Conservation (phyloP, 2,113 vertebrate genomes). For the Sprattus sprattus region DNA sequence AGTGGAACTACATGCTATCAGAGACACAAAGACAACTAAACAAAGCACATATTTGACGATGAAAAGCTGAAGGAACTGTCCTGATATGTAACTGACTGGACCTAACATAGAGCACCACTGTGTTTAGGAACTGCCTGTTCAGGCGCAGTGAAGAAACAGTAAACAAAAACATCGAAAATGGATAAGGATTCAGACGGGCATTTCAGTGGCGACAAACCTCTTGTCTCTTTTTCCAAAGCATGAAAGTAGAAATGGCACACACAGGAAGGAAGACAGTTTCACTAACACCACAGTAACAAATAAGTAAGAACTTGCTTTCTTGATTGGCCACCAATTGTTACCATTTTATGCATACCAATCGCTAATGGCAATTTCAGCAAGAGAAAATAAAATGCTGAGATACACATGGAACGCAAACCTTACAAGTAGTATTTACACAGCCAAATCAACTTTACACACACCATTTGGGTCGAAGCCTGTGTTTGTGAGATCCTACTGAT, state of each 20-base stretch:
- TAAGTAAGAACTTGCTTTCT: not conserved
- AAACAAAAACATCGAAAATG: not conserved
- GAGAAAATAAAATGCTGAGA: too few relatives aligned
- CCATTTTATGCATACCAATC: too few relatives aligned
- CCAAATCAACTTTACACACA: too few relatives aligned
- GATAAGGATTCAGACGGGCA: not conserved
- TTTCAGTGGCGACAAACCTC: slow-evolving; percentile 59
- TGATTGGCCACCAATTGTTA: too few relatives aligned
- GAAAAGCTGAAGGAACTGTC: not conserved
- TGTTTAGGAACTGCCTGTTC: not conserved
- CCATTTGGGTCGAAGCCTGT: too few relatives aligned
- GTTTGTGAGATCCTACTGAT: too few relatives aligned
- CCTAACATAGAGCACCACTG: not conserved
- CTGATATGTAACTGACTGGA: not conserved
- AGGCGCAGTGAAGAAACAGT: not conserved
- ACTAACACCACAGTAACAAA: slow-evolving; percentile 32
- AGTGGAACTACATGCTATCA: slow-evolving; percentile 1
- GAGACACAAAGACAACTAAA: not conserved
- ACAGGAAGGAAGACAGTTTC: slow-evolving; percentile 53
- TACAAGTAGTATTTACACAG: too few relatives aligned
- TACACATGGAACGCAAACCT: too few relatives aligned
- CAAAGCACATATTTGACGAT: not conserved
- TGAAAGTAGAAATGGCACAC: slow-evolving; percentile 50
- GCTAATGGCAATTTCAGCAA: too few relatives aligned
- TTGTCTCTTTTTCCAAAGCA: slow-evolving; percentile 65